phyloP scores from a whole-genome alignment of 2,797 vertebrate genomes.

The Xerus rutilus region DNA sequence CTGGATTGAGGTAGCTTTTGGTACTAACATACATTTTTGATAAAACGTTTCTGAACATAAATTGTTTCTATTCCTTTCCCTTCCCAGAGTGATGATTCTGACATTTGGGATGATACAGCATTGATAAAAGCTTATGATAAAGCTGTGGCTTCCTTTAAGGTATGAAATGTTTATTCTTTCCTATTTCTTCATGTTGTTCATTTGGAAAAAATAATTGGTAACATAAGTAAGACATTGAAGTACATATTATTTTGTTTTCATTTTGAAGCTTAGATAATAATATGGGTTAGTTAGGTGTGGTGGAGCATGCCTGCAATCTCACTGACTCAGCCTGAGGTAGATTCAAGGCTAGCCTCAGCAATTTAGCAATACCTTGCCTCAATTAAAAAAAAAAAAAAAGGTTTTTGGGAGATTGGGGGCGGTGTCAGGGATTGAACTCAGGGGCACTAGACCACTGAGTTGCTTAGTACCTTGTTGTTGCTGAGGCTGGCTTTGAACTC shows the following conservation, averaged over 20 bases:
- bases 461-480: too few relatives aligned
- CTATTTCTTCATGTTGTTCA: background rate
- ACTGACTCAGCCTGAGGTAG: too few relatives aligned
- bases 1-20: conserved; percentile 1
- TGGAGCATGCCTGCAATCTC: too few relatives aligned
- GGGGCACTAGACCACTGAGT: too few relatives aligned
- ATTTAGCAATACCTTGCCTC: too few relatives aligned
- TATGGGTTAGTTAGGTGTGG: background rate
- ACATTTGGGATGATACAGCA: conserved; percentile 98
- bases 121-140: conserved; percentile 99
- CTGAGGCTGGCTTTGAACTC: too few relatives aligned
- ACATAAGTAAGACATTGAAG: background rate
- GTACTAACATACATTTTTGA: background rate
- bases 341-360: too few relatives aligned
- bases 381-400: too few relatives aligned
- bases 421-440: too few relatives aligned
- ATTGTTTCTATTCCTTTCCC: conserved; percentile 54
- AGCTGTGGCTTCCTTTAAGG: conserved; percentile 98
- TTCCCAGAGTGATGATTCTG: conserved; percentile 95
- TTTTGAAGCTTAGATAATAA: conserved; percentile 46
- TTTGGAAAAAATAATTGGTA: background rate
- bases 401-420: too few relatives aligned
- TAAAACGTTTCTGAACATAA: background rate
- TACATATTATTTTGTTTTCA: background rate
- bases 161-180: conserved; percentile 81